Conservation (phyloP, 2,113 vertebrate species). For the Collichthys lucidus region DNA sequence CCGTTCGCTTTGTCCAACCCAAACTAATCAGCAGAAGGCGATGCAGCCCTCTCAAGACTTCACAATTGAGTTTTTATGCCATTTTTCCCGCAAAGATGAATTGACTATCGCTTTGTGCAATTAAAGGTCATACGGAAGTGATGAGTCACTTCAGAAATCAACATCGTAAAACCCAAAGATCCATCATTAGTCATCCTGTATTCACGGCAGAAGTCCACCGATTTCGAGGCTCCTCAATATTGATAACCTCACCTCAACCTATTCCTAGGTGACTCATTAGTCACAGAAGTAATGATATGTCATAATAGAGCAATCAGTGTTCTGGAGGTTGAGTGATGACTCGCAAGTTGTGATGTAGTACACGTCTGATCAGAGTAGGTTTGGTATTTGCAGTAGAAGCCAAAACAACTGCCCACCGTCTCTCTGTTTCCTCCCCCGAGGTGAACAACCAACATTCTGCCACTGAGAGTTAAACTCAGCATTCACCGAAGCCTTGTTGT, state of each 20-base stretch:
- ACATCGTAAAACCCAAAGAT: constrained; percentile 60
- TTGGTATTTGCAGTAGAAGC: constrained; percentile 78
- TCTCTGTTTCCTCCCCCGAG: background rate
- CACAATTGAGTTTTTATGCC: constrained; percentile 26
- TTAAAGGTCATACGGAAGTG: constrained; percentile 75
- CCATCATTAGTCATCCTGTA: constrained; percentile 63
- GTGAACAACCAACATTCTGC: constrained; percentile 56
- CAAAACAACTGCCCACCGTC: constrained; percentile 51
- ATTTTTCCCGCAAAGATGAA: constrained; percentile 54
- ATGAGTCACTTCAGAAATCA: constrained; percentile 76
- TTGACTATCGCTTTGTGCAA: constrained; percentile 50
- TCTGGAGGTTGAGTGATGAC: constrained; percentile 56
- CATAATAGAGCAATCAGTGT: constrained; percentile 66
- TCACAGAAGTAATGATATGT: constrained; percentile 69
- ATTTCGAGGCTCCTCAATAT: constrained; percentile 56
- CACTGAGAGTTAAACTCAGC: constrained; percentile 33
- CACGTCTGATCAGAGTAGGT: constrained; percentile 32
- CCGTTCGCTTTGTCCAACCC: constrained; percentile 57
- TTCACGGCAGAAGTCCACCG: constrained; percentile 66
- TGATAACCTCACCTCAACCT: constrained; percentile 69
- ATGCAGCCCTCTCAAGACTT: constrained; percentile 39
- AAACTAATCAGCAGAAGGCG: constrained; percentile 70
- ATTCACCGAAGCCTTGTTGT: constrained; percentile 65
- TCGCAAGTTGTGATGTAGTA: constrained; percentile 28
- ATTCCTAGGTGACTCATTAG: constrained; percentile 64